Percentiles rank a stretch among this genome's conserved stretches.
Conservation (phyloP, 2,113 vertebrate species). For the Forbesichthys papilliferus region DNA sequence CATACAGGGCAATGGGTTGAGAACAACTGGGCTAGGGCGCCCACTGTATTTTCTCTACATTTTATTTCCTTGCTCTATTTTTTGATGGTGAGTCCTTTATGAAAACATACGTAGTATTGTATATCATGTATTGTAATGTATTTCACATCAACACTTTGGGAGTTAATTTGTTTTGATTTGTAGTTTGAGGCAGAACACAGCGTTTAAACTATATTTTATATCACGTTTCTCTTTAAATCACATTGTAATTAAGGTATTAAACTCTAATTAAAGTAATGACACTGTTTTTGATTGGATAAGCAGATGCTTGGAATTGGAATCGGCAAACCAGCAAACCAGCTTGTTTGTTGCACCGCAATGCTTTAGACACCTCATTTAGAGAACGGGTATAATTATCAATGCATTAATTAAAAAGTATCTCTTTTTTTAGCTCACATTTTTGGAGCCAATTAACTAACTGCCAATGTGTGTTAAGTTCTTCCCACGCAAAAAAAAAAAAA, state of each 20-base stretch:
- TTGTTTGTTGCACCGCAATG: conserved; percentile 3
- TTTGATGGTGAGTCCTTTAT: too few relatives aligned
- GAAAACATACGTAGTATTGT: too few relatives aligned
- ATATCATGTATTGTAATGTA: background rate
- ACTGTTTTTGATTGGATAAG: conserved; percentile 24
- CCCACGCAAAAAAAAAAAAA: too few relatives aligned
- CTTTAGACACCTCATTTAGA: background rate
- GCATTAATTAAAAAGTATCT: conserved; percentile 46
- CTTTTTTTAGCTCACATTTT: conserved; percentile 26
- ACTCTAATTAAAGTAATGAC: conserved; percentile 37
- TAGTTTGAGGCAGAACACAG: background rate
- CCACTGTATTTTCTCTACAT: too few relatives aligned
- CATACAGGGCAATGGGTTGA: too few relatives aligned
- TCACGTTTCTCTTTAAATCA: background rate
- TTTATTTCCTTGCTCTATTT: too few relatives aligned
- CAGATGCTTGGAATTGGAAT: conserved; percentile 14
- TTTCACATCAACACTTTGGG: background rate
- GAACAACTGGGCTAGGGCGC: too few relatives aligned
- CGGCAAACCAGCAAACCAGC: background rate
- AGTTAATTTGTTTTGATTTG: conserved; percentile 3
- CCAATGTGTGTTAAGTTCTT: conserved; percentile 2
- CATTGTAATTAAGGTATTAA: conserved; percentile 6
- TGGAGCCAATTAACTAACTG: conserved; percentile 14
- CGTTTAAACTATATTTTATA: background rate
- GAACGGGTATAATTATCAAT: conserved; percentile 34